A percentile compares a stretch with the other conserved stretches of the same genome.
Conservation (phyloP, 2,888 invertebrate genomes). For the Sinotaia quadrata region DNA sequence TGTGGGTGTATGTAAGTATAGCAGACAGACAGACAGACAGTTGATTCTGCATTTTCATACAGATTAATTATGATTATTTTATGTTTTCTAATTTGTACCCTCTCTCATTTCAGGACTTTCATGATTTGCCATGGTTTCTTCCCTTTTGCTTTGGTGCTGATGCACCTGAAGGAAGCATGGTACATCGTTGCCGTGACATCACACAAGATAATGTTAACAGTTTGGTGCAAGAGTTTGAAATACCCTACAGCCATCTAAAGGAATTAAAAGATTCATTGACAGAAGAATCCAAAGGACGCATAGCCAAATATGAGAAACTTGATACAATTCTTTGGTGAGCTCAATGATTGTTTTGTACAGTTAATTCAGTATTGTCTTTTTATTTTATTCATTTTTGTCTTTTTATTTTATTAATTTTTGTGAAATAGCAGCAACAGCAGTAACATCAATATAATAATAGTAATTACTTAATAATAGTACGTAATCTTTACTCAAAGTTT, state of each 20-base stretch:
- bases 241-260: slow-evolving; percentile 67
- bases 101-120: slow-evolving; percentile 63
- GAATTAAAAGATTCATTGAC: slow-evolving; percentile 53
- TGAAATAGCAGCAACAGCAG: no score
- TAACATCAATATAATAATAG: no score
- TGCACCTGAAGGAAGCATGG: slow-evolving; percentile 62
- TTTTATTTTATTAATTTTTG: no score
- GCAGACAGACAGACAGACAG: not conserved
- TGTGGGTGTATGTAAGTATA: slow-evolving; percentile 1
- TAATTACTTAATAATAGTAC: no score
- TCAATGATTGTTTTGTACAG: no score
- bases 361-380: not conserved
- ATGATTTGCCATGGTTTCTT: slow-evolving; percentile 68
- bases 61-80: not conserved
- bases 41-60: not conserved
- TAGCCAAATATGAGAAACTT: slow-evolving; percentile 61
- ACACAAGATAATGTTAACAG: slow-evolving; percentile 66
- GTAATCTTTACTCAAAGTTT: no score
- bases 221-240: slow-evolving; percentile 56
- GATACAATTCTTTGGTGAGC: slow-evolving; percentile 69
- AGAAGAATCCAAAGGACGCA: slow-evolving; percentile 60
- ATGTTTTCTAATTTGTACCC: no score
- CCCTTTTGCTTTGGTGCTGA: slow-evolving; percentile 66
- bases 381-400: no score
- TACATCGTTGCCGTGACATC: slow-evolving; percentile 54